Percentiles rank a stretch among this genome's conserved stretches.
Evolutionary conservation across 2,888 invertebrate species (phyloP).

Genomic region (Plutella xylostella): DNA sequence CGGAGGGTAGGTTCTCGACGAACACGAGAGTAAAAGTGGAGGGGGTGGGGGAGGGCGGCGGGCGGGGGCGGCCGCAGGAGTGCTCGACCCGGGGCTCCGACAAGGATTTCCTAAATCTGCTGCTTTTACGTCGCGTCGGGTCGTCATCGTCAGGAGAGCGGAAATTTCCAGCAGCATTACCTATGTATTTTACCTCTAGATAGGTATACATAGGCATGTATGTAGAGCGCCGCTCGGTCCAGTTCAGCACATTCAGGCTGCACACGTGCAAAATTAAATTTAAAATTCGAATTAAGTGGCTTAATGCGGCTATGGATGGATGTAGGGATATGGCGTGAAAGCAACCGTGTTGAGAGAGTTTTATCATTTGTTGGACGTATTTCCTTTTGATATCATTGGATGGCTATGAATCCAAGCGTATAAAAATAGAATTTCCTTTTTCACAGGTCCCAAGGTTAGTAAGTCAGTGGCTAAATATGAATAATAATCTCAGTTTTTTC

Average conservation of each 20-base stretch:
- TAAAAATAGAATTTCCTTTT: too few species aligned
- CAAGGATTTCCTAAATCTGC: constrained; percentile 65
- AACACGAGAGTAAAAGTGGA: constrained; percentile 58
- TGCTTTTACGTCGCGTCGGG: constrained; percentile 39
- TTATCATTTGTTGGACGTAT: too few species aligned
- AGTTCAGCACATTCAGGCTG: neutral
- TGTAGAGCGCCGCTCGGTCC: neutral
- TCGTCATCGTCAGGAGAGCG: constrained; percentile 27
- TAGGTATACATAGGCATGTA: neutral
- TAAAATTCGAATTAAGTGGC: neutral
- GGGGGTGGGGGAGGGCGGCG: constrained; percentile 50
- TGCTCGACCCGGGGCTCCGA: constrained; percentile 62
- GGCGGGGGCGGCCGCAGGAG: constrained; percentile 48
- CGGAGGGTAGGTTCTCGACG: constrained; percentile 20
- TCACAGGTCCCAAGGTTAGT: too few species aligned
- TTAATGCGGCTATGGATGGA: neutral
- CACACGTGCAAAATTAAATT: neutral
- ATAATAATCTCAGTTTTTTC: too few species aligned
- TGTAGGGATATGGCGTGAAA: too few species aligned
- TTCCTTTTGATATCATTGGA: too few species aligned
- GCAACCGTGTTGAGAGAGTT: too few species aligned
- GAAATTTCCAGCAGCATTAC: constrained; percentile 17
- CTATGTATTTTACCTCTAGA: neutral
- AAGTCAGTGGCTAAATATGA: too few species aligned
- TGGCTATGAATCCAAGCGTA: too few species aligned